A percentile compares a stretch with the other conserved stretches of the same genome.
These are phyloP conservation scores for Arbacia lixula DNA, from an alignment of 53 echinoderm and acorn worm genomes.

Conservation along the genomic window DNA sequence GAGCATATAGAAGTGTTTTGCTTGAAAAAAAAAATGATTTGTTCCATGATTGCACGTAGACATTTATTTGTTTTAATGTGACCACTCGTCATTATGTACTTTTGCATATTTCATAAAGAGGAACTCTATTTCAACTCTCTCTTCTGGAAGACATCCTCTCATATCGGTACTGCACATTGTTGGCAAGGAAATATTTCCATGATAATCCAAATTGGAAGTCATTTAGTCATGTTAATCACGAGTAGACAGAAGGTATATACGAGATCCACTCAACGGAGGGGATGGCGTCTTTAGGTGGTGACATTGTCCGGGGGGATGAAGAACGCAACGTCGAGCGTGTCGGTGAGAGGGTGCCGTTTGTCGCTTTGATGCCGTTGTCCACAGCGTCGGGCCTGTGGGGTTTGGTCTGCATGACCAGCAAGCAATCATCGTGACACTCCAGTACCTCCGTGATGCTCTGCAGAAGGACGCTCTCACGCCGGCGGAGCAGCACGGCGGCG, in stretches of 20 bases:
- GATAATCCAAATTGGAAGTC: neutral
- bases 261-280: constrained; percentile 27
- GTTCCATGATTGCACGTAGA: too few relatives aligned
- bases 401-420: constrained; percentile 42
- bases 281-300: neutral
- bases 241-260: constrained; percentile 15
- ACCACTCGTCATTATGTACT: too few relatives aligned
- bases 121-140: too few relatives aligned
- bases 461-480: constrained; percentile 32
- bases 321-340: neutral
- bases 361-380: neutral
- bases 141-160: constrained; percentile 13
- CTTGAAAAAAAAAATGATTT: too few relatives aligned
- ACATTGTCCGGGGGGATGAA: neutral
- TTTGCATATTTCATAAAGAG: too few relatives aligned
- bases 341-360: constrained; percentile 3
- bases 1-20: too few relatives aligned
- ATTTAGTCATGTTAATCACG: neutral
- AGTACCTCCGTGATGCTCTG: constrained; percentile 45
- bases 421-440: constrained; percentile 42
- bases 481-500: constrained; percentile 25
- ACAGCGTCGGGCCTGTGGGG: neutral
- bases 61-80: too few relatives aligned
- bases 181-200: constrained; percentile 29
- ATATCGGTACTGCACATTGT: constrained; percentile 9